Conservation (phyloP, 2,888 invertebrate species). For the Cylloceria caligata region DNA sequence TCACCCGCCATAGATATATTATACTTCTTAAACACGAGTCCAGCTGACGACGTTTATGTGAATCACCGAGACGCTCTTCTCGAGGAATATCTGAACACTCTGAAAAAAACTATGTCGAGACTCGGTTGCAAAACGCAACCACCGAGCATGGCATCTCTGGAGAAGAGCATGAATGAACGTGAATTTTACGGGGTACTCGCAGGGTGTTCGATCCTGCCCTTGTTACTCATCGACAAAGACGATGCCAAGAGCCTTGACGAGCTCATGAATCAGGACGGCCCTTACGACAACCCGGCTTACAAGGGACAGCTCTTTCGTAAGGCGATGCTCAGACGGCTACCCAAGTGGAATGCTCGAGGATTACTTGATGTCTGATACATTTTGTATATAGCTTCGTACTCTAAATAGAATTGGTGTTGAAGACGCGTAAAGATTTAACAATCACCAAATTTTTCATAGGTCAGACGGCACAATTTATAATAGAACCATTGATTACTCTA, state of each 20-base stretch:
- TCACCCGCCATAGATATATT: slow-evolving; percentile 85
- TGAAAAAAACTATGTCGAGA: slow-evolving; percentile 75
- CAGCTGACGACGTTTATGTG: slow-evolving; percentile 68
- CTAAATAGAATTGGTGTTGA: not conserved
- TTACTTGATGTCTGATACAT: slow-evolving; percentile 73
- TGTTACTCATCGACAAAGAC: slow-evolving; percentile 74
- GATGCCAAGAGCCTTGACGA: slow-evolving; percentile 75
- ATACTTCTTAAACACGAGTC: slow-evolving; percentile 85
- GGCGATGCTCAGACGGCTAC: slow-evolving; percentile 73
- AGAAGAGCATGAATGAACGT: slow-evolving; percentile 68
- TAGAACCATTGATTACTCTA: no score
- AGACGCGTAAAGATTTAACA: not conserved
- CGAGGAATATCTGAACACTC: slow-evolving; percentile 73
- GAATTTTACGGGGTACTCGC: slow-evolving; percentile 73
- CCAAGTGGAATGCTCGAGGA: slow-evolving; percentile 74
- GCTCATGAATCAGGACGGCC: slow-evolving; percentile 67
- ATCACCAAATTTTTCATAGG: not conserved
- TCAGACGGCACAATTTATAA: no score
- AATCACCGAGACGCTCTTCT: slow-evolving; percentile 71
- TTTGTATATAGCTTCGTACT: not conserved
- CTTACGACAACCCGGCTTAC: slow-evolving; percentile 68
- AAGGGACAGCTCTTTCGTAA: slow-evolving; percentile 68
- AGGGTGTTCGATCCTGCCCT: slow-evolving; percentile 73
- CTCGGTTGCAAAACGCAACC: slow-evolving; percentile 75
- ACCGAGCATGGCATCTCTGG: slow-evolving; percentile 73